Conservation (phyloP, 2,113 vertebrate species). For the Anolis carolinensis region DNA sequence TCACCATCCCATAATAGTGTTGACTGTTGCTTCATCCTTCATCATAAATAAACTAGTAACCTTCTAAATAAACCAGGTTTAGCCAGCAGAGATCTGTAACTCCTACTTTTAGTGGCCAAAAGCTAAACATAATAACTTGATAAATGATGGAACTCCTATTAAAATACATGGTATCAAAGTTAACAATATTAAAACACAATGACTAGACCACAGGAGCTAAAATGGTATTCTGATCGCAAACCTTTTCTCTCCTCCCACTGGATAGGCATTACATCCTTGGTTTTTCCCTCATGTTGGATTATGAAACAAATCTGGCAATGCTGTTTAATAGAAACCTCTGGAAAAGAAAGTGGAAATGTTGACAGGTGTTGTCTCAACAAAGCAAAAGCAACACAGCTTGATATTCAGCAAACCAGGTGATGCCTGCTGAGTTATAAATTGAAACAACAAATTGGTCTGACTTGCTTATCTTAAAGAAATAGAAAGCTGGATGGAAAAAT, state of each 20-base stretch:
- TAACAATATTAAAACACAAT: not conserved
- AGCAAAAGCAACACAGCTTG: conserved; percentile 40
- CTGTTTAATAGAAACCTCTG: not conserved
- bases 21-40: not conserved
- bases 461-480: conserved; percentile 33
- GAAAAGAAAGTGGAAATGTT: conserved; percentile 20
- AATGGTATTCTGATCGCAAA: not conserved
- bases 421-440: conserved; percentile 28
- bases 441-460: conserved; percentile 38
- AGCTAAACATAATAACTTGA: not conserved
- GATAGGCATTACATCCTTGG: not conserved
- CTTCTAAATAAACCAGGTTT: not conserved
- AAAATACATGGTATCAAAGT: not conserved
- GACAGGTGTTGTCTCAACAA: conserved; percentile 34
- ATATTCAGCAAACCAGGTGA: conserved; percentile 29
- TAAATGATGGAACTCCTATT: not conserved
- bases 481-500: conserved; percentile 31
- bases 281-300: not conserved
- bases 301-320: conserved; percentile 30
- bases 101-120: not conserved
- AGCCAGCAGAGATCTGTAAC: not conserved
- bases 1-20: not conserved
- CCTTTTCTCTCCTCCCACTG: not conserved
- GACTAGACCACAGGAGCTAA: not conserved
- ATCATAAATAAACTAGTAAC: not conserved